These are phyloP conservation scores for Coptodon rendalli DNA, from an alignment of 2,113 vertebrate genomes.

Conservation along the genomic window DNA sequence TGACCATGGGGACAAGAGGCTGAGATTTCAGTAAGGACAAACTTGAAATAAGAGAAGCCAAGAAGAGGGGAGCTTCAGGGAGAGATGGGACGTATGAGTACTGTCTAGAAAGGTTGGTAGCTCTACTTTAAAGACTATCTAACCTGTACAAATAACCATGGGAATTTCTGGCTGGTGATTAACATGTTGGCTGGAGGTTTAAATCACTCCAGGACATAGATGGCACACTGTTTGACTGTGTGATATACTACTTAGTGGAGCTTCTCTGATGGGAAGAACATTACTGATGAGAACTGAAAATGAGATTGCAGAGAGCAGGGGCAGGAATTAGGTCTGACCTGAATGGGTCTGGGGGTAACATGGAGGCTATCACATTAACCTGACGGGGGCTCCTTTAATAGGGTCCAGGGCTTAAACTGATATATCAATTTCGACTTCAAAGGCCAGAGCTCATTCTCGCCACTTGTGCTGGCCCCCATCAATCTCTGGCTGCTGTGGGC, in stretches of 20 bases:
- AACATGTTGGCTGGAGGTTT: constrained; percentile 48
- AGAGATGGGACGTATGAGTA: not conserved
- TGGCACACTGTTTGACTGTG: constrained; percentile 46
- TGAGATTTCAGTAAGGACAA: not conserved
- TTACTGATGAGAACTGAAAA: constrained; percentile 72
- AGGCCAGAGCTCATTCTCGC: constrained; percentile 80
- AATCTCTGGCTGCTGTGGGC: constrained; percentile 75
- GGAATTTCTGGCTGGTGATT: constrained; percentile 57
- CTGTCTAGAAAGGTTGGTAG: constrained; percentile 28
- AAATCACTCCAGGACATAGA: constrained; percentile 58
- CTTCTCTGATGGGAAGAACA: constrained; percentile 57
- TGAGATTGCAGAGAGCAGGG: constrained; percentile 59
- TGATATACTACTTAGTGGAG: constrained; percentile 60
- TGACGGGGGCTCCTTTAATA: constrained; percentile 84
- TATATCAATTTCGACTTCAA: constrained; percentile 99
- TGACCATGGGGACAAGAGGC: constrained; percentile 23
- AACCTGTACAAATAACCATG: constrained; percentile 50
- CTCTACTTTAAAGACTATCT: constrained; percentile 52
- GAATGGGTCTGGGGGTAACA: constrained; percentile 69
- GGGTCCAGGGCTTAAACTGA: constrained; percentile 91
- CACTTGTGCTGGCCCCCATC: constrained; percentile 86
- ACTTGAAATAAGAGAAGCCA: not conserved
- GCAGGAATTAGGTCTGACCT: constrained; percentile 63
- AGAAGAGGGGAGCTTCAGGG: not conserved
- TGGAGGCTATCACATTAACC: constrained; percentile 77